These are phyloP conservation scores for Diadegma fenestrale DNA, from an alignment of 2,888 invertebrate species.

Conservation along the genomic window DNA sequence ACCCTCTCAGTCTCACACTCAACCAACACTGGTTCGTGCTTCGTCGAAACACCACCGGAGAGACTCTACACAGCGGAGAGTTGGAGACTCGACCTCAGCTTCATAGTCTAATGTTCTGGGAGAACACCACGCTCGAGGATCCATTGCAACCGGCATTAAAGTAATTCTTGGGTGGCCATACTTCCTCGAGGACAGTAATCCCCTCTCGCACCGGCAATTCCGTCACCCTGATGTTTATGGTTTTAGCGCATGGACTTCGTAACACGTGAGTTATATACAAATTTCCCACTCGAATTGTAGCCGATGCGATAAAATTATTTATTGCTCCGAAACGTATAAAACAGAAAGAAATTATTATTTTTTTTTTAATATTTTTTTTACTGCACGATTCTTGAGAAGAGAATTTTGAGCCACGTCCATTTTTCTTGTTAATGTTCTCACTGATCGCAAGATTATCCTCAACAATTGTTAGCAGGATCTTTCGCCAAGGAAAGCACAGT, in stretches of 20 bases:
- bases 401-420: conserved; percentile 4
- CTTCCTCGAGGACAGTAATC: conserved; percentile 46
- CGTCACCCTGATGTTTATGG: conserved; percentile 72
- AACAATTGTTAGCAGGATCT: conserved; percentile 30
- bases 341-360: not conserved
- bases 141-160: conserved; percentile 80
- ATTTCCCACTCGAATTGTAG: conserved; percentile 16
- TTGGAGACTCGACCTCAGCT: conserved; percentile 60
- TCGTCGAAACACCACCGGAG: conserved; percentile 34
- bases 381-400: not conserved
- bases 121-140: conserved; percentile 73
- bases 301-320: not conserved
- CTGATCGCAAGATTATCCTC: conserved; percentile 50
- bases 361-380: not conserved
- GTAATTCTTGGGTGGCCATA: conserved; percentile 77
- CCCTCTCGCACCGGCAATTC: conserved; percentile 36
- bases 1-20: conserved; percentile 37
- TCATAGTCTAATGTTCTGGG: conserved; percentile 77
- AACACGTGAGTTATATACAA: not conserved
- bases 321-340: not conserved
- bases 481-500: conserved; percentile 33
- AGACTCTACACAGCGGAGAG: conserved; percentile 20
- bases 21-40: conserved; percentile 16
- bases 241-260: conserved; percentile 22
- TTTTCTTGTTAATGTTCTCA: conserved; percentile 30